Evolutionary conservation across 2,888 invertebrate genomes (phyloP), one percentile per base, ranked within the genome.

Genomic region (Tenthredo distinguenda): DNA sequence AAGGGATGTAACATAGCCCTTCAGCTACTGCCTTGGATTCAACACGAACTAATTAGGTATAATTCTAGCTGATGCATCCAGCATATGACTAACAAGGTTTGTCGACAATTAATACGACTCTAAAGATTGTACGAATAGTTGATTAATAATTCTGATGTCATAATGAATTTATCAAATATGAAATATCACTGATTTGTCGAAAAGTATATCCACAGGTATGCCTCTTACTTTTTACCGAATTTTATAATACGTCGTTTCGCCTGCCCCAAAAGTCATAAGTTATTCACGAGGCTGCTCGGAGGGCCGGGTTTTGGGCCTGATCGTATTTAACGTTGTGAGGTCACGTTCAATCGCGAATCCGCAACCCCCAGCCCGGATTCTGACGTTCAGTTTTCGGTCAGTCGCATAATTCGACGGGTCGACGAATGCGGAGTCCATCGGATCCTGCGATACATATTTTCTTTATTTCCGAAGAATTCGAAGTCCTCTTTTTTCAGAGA

Each of bases 311-410:
- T 50, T 34, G 77, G 77, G 26, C 55, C 62, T 81, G 81, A 81
- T 81, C 81, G 81, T 21, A 21, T 40, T 65, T 34, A n/a, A 40
- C 58, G 81, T 62, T 21, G 58, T 62, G 37, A n/a, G 37, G 65
- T 81, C 81, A 81, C 81, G 81, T 81, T 62, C 81, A 65, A 81
- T 81, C 37, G 43, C 81, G 62, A 81, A 81, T 81, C 12, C 72
- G 10, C 40, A 40, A 74, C 40, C 18, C 31, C 34, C 55, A 31
- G 18, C 5, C 50, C 31, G 34, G 55, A 77, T 77, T 34, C 10
- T 77, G n/a, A 21, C 34, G 40, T 77, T 77, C 77, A 31, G 31
- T 77, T 50, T 50, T 34, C n/a, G 77, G 31, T 55, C 77, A 55
- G 77, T 77, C 50, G 77, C 31, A 55, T 77, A 50, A 77, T 77